Conservation (phyloP, 2,113 vertebrate species). For the Corythornis madagascariensis region DNA sequence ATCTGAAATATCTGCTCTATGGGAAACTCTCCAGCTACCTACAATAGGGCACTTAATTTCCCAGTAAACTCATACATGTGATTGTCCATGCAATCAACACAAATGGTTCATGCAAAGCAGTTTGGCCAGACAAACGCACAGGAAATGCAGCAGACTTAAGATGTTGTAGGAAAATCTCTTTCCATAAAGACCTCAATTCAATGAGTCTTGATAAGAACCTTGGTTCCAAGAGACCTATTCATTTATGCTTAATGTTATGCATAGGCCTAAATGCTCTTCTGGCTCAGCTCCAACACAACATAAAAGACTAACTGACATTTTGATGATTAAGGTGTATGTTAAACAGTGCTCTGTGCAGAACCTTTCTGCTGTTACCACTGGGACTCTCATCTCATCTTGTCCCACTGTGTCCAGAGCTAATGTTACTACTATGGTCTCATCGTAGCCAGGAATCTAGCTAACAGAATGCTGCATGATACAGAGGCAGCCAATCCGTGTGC, state of each 20-base stretch:
- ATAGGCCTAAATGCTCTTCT: not conserved
- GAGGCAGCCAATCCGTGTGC: not conserved
- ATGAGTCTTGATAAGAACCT: not conserved
- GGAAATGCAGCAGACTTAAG: slow-evolving; percentile 11
- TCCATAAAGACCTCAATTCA: not conserved
- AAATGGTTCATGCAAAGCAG: slow-evolving; percentile 59
- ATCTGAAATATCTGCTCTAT: not conserved
- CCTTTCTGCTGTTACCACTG: not conserved
- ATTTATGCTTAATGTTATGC: not conserved
- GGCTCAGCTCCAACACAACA: not conserved
- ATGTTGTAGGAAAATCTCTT: not conserved
- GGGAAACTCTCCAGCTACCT: not conserved
- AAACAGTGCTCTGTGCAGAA: not conserved
- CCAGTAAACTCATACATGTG: not conserved
- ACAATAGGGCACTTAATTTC: not conserved
- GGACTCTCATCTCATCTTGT: not conserved
- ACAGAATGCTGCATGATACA: not conserved
- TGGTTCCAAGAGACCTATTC: not conserved
- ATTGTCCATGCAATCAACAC: slow-evolving; percentile 41
- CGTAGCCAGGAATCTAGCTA: not conserved
- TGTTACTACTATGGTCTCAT: not conserved
- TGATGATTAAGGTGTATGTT: not conserved
- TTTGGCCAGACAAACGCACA: slow-evolving; percentile 38
- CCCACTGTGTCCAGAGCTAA: not conserved
- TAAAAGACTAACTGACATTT: not conserved